Evolutionary conservation across 2,797 vertebrate genomes (phyloP), one percentile per base, ranked within the genome.

Genomic region (Rhabdophis nuchalis): DNA sequence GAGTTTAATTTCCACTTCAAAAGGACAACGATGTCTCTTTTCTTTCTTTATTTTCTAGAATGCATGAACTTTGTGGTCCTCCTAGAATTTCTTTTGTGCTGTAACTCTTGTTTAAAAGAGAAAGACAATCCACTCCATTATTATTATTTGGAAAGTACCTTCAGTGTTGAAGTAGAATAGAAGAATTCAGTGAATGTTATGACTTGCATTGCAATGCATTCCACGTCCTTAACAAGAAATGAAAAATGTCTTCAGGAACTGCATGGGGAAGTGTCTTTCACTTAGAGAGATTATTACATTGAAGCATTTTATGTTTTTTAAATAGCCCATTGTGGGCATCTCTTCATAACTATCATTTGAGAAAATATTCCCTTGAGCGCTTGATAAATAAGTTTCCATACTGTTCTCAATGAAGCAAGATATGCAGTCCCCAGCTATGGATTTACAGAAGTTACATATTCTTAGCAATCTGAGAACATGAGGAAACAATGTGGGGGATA

Each of bases 311-410:
- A 93, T 60, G 58, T 72, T 10, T 96, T 41, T 93, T 89, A 90
- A 94, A 94, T 25, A 94, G 52, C 53, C 77, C 93, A 29, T 68
- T 93, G 90, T 1, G 0, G 85, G 29, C 88, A 87, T 23, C 87
- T 29, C 90, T 95, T 93, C 29, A 64, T 95, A 94, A 93, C 11
- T 5, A 88, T 16, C 36, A 50, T 94, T 95, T 95, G 53, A 92
- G 88, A 68, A 94, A 18, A 0, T 89, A 94, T 96, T 85, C 90
- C 88, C 60, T 77, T 58, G 29, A 50, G 85, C 0, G 10, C 64
- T 16, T 93, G 85, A 89, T 93, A 94, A 95, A 94, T 87, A 93
- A 9, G 16, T 92, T 92, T 94, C 89, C 87, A n/a, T 88, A 93
- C 91, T 16, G 18, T 23, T 93, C 0, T 93, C 57, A 87, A 85